Evolutionary conservation across 2,113 vertebrate genomes (phyloP).

Genomic region (Miniopterus natalensis): DNA sequence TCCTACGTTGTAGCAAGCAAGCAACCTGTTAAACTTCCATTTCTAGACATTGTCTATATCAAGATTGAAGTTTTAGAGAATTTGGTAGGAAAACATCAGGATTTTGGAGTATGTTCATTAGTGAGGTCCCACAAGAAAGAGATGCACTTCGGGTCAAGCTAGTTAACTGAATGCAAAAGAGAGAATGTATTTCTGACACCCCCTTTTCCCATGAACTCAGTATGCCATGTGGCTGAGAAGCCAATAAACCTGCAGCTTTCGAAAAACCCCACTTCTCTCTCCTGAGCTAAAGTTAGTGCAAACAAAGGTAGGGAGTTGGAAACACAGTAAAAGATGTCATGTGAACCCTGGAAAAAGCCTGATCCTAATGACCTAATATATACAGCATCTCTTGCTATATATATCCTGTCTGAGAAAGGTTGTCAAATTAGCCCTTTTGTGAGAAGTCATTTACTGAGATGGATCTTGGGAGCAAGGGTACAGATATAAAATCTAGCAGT

Average conservation of each 20-base stretch:
- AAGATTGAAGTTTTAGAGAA: neutral
- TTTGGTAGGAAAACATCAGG: constrained; percentile 2
- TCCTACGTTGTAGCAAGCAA: neutral
- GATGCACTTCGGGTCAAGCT: neutral
- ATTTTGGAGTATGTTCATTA: constrained; percentile 1
- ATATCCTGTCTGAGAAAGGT: neutral
- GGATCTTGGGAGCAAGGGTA: neutral
- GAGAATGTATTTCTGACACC: neutral
- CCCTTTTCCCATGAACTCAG: neutral
- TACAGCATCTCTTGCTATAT: neutral
- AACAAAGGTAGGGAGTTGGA: neutral
- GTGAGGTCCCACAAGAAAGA: neutral
- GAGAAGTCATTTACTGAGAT: constrained; percentile 22
- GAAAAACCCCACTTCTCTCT: constrained; percentile 25
- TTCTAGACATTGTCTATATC: neutral
- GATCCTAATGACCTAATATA: neutral
- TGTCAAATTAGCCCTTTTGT: constrained; percentile 5
- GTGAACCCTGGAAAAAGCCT: neutral
- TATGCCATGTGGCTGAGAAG: neutral
- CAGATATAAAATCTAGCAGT: neutral
- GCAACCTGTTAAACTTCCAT: neutral
- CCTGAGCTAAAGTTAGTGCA: neutral
- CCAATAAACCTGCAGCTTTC: neutral
- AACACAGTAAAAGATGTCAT: neutral
- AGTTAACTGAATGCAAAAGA: neutral